These are phyloP conservation scores for Rhinatrema bivittatum DNA, from an alignment of 2,797 vertebrate genomes.

Conservation along the genomic window DNA sequence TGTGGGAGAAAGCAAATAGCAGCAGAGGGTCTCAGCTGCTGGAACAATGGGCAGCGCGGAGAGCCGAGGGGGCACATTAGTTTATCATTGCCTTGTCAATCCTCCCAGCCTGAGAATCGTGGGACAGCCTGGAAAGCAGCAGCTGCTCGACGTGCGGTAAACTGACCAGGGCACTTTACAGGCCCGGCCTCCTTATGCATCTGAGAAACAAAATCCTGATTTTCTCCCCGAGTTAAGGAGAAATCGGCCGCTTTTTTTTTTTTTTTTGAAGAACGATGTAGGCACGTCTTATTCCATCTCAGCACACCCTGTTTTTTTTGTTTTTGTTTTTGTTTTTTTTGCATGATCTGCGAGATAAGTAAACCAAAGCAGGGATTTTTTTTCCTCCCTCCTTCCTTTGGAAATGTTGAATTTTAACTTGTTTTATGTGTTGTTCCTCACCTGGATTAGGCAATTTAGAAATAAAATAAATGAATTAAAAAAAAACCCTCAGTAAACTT, in stretches of 20 bases:
- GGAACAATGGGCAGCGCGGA: constrained; percentile 90
- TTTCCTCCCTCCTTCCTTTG: too few relatives aligned
- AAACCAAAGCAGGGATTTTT: too few relatives aligned
- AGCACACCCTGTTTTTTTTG: too few relatives aligned
- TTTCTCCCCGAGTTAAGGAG: constrained; percentile 45
- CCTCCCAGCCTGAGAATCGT: constrained; percentile 94
- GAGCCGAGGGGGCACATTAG: constrained; percentile 93
- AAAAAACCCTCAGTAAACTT: too few relatives aligned
- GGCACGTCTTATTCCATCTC: constrained; percentile 7
- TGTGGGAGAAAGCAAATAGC: constrained; percentile 99
- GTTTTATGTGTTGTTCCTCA: too few relatives aligned
- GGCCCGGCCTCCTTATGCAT: constrained; percentile 59
- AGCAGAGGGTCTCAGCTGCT: constrained; percentile 91
- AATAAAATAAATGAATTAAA: too few relatives aligned
- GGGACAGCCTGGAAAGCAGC: constrained; percentile 88
- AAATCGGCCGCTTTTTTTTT: constrained; percentile 35
- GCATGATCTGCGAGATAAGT: too few relatives aligned
- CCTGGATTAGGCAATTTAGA: too few relatives aligned
- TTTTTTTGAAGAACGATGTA: constrained; percentile 36
- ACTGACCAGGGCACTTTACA: constrained; percentile 76
- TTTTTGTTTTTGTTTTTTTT: too few relatives aligned
- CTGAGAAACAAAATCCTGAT: constrained; percentile 68
- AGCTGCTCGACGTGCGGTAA: constrained; percentile 92
- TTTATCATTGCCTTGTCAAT: constrained; percentile 99
- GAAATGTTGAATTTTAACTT: too few relatives aligned